A percentile compares a stretch with the other conserved stretches of the same genome.
These are phyloP conservation scores for Hofmannophila pseudospretella DNA, from an alignment of 2,888 invertebrate species.

Conservation along the genomic window DNA sequence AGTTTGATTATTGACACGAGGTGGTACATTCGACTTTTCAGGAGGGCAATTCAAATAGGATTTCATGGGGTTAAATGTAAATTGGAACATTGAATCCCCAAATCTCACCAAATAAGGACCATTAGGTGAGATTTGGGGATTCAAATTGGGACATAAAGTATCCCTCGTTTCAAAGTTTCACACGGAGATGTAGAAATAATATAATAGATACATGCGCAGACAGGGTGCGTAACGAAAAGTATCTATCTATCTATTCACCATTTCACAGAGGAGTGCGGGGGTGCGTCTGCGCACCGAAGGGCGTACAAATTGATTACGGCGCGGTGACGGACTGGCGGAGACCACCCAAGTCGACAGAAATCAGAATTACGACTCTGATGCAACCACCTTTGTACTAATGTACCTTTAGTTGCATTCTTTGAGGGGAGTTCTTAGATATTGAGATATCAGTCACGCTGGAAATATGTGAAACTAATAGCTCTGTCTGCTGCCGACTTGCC, in stretches of 20 bases:
- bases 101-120: no score
- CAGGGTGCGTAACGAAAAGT: slow-evolving; percentile 65
- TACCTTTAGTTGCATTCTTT: slow-evolving; percentile 17
- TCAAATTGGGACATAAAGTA: no score
- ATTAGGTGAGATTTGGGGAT: no score
- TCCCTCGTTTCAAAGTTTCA: no score
- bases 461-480: neutral
- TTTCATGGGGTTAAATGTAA: no score
- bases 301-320: slow-evolving; percentile 73
- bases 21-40: no score
- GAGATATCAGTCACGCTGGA: slow-evolving; percentile 2
- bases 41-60: no score
- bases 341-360: slow-evolving; percentile 60
- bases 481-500: neutral
- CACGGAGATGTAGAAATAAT: no score
- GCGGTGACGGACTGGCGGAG: slow-evolving; percentile 57
- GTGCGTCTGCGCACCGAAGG: slow-evolving; percentile 44
- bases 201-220: no score
- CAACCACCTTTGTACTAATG: slow-evolving; percentile 33
- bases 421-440: neutral
- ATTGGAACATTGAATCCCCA: no score
- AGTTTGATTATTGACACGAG: no score
- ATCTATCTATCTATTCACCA: slow-evolving; percentile 38
- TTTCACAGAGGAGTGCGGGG: slow-evolving; percentile 34
- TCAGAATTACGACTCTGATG: slow-evolving; percentile 33